Evolutionary conservation across 1,140 invertebrate species (phyloP).

Genomic region (Procambarus clarkii): DNA sequence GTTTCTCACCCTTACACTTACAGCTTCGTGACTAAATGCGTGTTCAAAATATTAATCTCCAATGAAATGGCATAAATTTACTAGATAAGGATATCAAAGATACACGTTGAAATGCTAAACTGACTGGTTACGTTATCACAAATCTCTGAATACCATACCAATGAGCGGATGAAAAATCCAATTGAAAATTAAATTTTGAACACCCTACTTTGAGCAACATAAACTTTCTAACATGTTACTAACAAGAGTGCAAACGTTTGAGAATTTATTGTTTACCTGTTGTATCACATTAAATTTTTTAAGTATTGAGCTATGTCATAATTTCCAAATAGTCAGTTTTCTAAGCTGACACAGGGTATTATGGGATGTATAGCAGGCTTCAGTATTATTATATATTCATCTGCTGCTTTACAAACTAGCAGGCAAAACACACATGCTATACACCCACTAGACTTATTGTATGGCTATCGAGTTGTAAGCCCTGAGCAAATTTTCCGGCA

Average conservation of each 20-base stretch:
- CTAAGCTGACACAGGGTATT: neutral
- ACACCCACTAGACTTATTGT: neutral
- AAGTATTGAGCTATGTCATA: conserved; percentile 9
- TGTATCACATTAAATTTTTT: conserved; percentile 6
- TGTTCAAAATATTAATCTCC: conserved; percentile 10
- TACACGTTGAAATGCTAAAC: neutral
- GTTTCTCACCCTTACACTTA: neutral
- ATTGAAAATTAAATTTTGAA: neutral
- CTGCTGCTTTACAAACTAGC: neutral
- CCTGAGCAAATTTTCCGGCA: conserved; percentile 6
- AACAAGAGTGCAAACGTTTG: conserved; percentile 10
- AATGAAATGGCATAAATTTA: neutral
- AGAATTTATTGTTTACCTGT: conserved; percentile 15
- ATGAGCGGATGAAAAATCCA: neutral
- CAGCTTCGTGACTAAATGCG: neutral
- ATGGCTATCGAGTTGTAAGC: neutral
- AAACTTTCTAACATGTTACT: conserved; percentile 11
- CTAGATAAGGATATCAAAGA: neutral
- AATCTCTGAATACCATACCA: neutral
- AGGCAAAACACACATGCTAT: neutral
- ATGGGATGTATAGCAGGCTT: neutral
- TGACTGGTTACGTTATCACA: neutral
- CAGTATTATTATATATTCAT: neutral
- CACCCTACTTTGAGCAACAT: conserved; percentile 14
- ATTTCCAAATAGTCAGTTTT: neutral